Evolutionary conservation across 2,113 vertebrate species (phyloP).

Genomic region (Ptilorrhoa leucosticta): DNA sequence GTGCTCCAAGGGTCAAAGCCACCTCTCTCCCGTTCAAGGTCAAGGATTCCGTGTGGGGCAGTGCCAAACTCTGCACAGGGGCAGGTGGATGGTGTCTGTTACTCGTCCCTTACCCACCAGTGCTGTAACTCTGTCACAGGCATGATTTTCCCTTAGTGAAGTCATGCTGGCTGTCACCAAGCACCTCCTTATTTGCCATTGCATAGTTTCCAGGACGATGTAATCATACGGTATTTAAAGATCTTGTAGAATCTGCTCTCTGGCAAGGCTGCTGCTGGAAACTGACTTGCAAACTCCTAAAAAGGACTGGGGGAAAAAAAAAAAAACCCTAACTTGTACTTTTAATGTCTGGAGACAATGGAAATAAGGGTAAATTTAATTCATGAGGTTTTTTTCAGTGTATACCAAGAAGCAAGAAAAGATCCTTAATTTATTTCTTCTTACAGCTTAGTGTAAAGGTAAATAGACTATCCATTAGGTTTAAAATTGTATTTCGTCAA

Average conservation of each 20-base stretch:
- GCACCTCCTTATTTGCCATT: neutral
- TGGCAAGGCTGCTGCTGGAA: neutral
- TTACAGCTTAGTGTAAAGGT: conserved; percentile 66
- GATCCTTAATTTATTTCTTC: conserved; percentile 71
- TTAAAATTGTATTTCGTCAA: conserved; percentile 71
- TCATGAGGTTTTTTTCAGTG: conserved; percentile 24
- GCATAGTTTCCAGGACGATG: neutral
- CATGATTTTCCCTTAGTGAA: neutral
- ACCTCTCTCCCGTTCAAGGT: rapidly evolving
- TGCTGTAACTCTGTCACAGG: neutral
- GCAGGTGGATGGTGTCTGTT: rapidly evolving
- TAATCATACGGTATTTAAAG: neutral
- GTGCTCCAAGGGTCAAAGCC: neutral
- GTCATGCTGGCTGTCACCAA: neutral
- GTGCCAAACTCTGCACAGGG: too few species aligned
- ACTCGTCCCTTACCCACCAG: rapidly evolving
- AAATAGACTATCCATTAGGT: conserved; percentile 72
- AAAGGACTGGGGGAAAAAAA: neutral
- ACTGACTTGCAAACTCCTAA: neutral
- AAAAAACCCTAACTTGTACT: neutral
- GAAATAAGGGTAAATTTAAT: conserved; percentile 46
- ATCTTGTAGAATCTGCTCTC: neutral
- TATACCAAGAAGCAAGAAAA: conserved; percentile 21
- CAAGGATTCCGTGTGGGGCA: rapidly evolving
- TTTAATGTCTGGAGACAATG: neutral